These are phyloP conservation scores for Branchinecta lindahli DNA, from an alignment of 1,140 invertebrate species.

Conservation along the genomic window DNA sequence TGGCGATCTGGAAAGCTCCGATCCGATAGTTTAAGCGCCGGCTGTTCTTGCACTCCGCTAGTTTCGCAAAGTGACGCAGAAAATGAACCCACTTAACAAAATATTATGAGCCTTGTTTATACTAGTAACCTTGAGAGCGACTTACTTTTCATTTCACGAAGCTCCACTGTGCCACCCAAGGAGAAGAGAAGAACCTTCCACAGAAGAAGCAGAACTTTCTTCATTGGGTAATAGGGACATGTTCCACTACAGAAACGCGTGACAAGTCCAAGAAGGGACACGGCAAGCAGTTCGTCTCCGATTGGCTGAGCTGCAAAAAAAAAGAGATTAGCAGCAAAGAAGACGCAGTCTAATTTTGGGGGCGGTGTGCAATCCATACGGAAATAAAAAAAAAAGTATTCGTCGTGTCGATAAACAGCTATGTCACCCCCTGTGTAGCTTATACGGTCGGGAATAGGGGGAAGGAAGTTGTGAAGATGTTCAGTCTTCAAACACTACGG, in stretches of 20 bases:
- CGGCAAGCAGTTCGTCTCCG: slow-evolving; percentile 65
- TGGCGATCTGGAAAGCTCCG: not conserved
- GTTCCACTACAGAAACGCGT: slow-evolving; percentile 84
- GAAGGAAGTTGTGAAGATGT: too few relatives aligned
- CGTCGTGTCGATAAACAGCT: too few relatives aligned
- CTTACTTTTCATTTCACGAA: slow-evolving; percentile 52
- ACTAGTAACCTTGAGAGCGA: not conserved
- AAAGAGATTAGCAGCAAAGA: slow-evolving; percentile 6
- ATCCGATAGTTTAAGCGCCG: slow-evolving; percentile 4
- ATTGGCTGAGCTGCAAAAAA: slow-evolving; percentile 29
- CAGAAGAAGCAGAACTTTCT: slow-evolving; percentile 84
- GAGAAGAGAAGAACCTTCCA: slow-evolving; percentile 89
- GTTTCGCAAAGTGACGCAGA: too few relatives aligned
- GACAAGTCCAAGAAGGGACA: slow-evolving; percentile 84
- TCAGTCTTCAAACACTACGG: too few relatives aligned
- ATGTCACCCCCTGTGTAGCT: too few relatives aligned
- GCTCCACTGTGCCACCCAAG: slow-evolving; percentile 67
- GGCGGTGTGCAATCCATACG: too few relatives aligned
- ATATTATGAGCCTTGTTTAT: not conserved
- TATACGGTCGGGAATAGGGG: too few relatives aligned
- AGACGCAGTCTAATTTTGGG: slow-evolving; percentile 11
- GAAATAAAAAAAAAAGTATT: too few relatives aligned
- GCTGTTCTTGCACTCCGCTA: not conserved
- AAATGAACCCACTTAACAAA: too few relatives aligned
- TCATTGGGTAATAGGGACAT: slow-evolving; percentile 92